Conservation (phyloP, 1,140 invertebrate genomes). For the Pteromalus puparum region DNA sequence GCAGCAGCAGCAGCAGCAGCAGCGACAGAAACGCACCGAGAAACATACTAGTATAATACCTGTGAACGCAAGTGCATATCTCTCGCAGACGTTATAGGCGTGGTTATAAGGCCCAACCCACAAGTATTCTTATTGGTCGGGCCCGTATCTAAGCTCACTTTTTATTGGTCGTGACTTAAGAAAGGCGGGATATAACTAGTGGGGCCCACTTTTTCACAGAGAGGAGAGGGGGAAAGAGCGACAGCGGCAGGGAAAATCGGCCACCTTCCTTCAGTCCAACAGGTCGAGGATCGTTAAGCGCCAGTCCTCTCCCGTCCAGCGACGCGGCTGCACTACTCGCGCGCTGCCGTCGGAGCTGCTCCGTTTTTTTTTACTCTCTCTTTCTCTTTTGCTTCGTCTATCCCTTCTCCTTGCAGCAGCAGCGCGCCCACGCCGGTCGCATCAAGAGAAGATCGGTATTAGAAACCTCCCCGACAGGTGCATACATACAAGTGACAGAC, state of each 20-base stretch:
- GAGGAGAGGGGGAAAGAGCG: background rate
- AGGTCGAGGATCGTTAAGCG: conserved; percentile 66
- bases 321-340: conserved; percentile 69
- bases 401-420: background rate
- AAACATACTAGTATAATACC: too few relatives aligned
- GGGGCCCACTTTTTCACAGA: background rate
- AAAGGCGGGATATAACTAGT: too few relatives aligned
- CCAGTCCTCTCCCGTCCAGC: conserved; percentile 74
- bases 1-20: background rate
- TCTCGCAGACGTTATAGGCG: background rate
- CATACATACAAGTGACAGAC: conserved; percentile 24
- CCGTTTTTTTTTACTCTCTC: background rate
- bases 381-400: background rate
- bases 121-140: background rate
- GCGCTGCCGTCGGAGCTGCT: conserved; percentile 27
- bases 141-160: too few relatives aligned
- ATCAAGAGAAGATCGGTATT: background rate
- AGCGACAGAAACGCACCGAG: background rate
- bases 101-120: background rate
- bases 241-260: conserved; percentile 31
- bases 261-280: conserved; percentile 58
- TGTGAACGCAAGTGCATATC: too few relatives aligned
- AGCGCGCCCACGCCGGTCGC: background rate
- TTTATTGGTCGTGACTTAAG: too few relatives aligned
- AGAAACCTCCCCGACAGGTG: background rate